Evolutionary conservation across 2,797 vertebrate genomes (phyloP), one percentile per base, ranked within the genome.

Genomic region (Onychomys torridus): DNA sequence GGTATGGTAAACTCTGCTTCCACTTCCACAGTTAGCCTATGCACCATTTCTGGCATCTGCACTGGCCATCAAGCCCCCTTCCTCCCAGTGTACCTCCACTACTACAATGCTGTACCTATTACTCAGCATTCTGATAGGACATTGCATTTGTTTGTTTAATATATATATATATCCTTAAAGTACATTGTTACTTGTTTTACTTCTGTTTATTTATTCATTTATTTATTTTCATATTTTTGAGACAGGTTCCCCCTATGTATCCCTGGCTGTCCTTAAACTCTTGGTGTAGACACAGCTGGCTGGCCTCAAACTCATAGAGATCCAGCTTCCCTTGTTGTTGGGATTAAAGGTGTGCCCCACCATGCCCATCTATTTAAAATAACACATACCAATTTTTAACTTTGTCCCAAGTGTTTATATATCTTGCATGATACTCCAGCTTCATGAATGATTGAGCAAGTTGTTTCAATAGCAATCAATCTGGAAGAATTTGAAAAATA

Each of bases 391-490:
- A 11, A 73, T 49, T 34, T 67, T 90, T 84, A 84, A 84, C 55
- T 83, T 87, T 88, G 5, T 40, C 23, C 55, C 8, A 49, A 91
- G 32, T 43, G 5, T 88, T 90, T 69, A 94, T 76, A 94, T 63
- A 5, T 84, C 49, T 90, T 88, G 27, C 16, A 40, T 59, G 40
- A 79, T 91, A 34, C 13, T 43, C 10, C 43, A 65, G 34, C n/a
- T 79, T 79, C 76, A 63, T 49, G 40, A 93, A 96, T 69, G 52
- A 90, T 81, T 84, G 79, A 87, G 73, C 43, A 27, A 89, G 57
- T 37, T 71, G 34, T 55, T 85, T 73, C 52, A 85, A n/a, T 17
- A 91, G 46, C 19, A 37, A 91, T 32, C 0, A 82, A 88, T 69
- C 37, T 55, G 17, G 40, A 93, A 34, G 46, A 93, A 85, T 19